Evolutionary conservation across 2,113 vertebrate genomes (phyloP).

Genomic region (Bucco capensis): DNA sequence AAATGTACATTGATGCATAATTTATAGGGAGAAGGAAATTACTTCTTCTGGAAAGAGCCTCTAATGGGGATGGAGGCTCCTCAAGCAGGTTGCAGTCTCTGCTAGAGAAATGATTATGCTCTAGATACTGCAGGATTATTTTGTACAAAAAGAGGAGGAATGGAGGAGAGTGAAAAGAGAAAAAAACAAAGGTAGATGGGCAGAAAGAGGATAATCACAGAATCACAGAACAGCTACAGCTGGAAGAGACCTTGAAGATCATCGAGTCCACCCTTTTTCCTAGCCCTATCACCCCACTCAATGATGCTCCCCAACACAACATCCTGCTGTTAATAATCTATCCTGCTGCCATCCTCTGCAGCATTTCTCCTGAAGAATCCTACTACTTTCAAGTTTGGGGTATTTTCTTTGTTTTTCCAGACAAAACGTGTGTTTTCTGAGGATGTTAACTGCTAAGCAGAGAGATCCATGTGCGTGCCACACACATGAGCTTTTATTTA

Average conservation of each 20-base stretch:
- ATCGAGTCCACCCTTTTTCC: no score
- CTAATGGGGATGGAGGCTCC: slow-evolving; percentile 52
- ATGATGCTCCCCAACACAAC: no score
- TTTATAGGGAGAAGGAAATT: slow-evolving; percentile 63
- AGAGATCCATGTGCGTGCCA: background rate
- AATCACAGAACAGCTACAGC: no score
- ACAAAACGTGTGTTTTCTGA: background rate
- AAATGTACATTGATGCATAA: slow-evolving; percentile 61
- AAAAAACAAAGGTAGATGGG: background rate
- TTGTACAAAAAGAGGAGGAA: background rate
- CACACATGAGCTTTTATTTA: background rate
- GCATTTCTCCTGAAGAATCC: background rate
- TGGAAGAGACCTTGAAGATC: no score
- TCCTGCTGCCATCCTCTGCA: background rate
- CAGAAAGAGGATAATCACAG: background rate
- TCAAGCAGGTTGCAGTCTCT: slow-evolving; percentile 43
- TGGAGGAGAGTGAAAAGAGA: background rate
- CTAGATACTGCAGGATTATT: slow-evolving; percentile 27
- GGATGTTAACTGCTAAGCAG: background rate
- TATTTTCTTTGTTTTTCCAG: background rate
- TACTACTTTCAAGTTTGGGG: background rate
- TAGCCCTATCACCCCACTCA: no score
- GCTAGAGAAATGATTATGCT: slow-evolving; percentile 40
- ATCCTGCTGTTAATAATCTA: no score
- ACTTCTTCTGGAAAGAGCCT: slow-evolving; percentile 60